Base-by-base conservation (phyloP, 1,140 invertebrate species). In the Parapsyche elsis region DNA sequence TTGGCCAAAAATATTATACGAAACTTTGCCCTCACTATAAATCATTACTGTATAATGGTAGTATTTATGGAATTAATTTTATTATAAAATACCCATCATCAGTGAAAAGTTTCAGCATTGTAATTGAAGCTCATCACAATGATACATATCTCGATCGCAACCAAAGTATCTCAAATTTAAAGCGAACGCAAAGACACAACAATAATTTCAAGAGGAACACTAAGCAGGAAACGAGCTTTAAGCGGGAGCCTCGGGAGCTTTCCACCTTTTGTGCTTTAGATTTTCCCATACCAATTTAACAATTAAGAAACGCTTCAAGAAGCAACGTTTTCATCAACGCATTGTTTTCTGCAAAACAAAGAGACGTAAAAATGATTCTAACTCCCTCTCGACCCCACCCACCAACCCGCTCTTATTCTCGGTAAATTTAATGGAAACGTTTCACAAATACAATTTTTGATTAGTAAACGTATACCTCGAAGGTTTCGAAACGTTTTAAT, bases 211-310 rank as follows among this genome's bases (percentile, higher is more conserved):
- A 23, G 2, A 26, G 21, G 30, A 26, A 4, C 10, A 21, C 61
- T 67, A 67, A 67, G 61, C 61, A 67, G 61, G 61, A 67, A 67
- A 57, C 14, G 53, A 57, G 19, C 4, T n/a, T 57, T 57, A 16
- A 16, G 61, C 61, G 1, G 23, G n/a, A 9, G 24, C 45, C 24
- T 57, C 24, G 23, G 46, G 38, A 75, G 49, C 24, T 46, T 75
- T 57, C 23, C 38, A 46, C 73, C 73, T 75, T 75, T 75, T 57
- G 46, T 57, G 23, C 73, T 71, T 45, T 19, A 44, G 26, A 71
- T 71, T 71, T 71, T 23, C 45, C 45, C 73, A 57, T 57, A 46
- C 73, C 49, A 75, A 75, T 75, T 75, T 75, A 75, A 75, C 73
- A 75, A 75, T 75, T 75, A 30, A 53, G 46, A 24, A 57, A 53